A percentile compares a stretch with the other conserved stretches of the same genome.
Conservation (phyloP, 2,888 invertebrate species). For the Cephus pulcher region DNA sequence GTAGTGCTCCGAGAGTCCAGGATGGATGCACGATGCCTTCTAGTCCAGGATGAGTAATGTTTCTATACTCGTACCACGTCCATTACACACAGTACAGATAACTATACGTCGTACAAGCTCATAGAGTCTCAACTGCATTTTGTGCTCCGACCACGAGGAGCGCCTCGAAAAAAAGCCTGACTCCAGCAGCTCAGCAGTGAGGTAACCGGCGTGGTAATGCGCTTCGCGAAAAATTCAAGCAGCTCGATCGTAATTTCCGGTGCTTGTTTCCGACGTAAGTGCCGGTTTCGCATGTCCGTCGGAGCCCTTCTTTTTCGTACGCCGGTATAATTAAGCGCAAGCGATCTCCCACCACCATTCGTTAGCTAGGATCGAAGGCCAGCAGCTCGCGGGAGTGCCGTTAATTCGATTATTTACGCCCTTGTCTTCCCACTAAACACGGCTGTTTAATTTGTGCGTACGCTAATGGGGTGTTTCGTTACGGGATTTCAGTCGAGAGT, state of each 20-base stretch:
- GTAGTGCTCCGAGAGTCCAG: not conserved
- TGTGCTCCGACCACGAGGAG: not conserved
- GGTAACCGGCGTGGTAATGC: not conserved
- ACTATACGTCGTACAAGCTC: not conserved
- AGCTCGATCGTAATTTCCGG: not conserved
- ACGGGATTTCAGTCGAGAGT: not conserved
- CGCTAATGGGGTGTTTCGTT: not conserved
- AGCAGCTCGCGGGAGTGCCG: not conserved
- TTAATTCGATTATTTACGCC: constrained; percentile 5
- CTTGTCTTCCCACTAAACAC: not conserved
- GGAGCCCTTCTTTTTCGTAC: not conserved
- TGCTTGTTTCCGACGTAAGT: not conserved
- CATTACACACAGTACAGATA: not conserved
- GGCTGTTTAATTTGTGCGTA: not conserved
- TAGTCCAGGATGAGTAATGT: not conserved
- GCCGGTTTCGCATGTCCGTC: not conserved
- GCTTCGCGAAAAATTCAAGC: not conserved
- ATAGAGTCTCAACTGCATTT: not conserved
- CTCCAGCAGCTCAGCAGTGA: not conserved
- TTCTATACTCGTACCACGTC: not conserved
- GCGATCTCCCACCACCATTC: not conserved
- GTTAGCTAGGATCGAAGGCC: not conserved
- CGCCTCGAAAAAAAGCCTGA: not conserved
- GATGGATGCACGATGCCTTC: not conserved
- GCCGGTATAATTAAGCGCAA: not conserved